Percentiles rank a stretch among this genome's conserved stretches.
These are phyloP conservation scores for Adelognathus sp. DNA, from an alignment of 2,888 invertebrate genomes.

Conservation along the genomic window DNA sequence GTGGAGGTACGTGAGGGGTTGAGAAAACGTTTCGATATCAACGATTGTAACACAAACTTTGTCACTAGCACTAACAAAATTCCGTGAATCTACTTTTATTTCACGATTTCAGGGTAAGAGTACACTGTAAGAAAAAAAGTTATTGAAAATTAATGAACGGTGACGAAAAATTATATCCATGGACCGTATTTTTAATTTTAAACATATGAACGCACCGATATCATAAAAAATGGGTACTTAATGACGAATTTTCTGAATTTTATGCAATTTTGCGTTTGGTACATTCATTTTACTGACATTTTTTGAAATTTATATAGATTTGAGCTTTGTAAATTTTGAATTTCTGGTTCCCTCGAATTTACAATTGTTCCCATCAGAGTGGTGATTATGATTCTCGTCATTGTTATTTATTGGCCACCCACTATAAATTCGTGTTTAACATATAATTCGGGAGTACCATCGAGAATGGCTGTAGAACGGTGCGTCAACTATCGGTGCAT, in stretches of 20 bases:
- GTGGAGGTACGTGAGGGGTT: slow-evolving; percentile 41
- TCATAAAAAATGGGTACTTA: too few relatives aligned
- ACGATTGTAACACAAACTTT: neutral
- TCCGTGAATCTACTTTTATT: neutral
- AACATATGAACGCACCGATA: too few relatives aligned
- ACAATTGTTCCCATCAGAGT: neutral
- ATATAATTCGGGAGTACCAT: neutral
- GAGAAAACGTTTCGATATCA: slow-evolving; percentile 35
- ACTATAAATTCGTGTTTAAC: neutral
- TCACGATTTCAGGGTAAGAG: too few relatives aligned
- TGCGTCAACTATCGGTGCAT: slow-evolving; percentile 5
- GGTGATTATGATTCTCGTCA: neutral
- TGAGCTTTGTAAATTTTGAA: too few relatives aligned
- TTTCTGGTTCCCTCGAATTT: neutral
- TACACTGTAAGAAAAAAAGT: neutral
- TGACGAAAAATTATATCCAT: too few relatives aligned
- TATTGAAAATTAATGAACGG: too few relatives aligned
- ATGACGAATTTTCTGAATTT: too few relatives aligned
- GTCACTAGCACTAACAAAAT: neutral
- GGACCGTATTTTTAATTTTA: too few relatives aligned
- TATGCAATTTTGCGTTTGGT: too few relatives aligned
- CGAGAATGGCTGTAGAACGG: neutral
- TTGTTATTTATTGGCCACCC: neutral
- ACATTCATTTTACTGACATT: too few relatives aligned
- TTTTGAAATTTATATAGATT: too few relatives aligned